These are phyloP conservation scores for Spatulosminthurus flaviceps DNA, from an alignment of 2,888 invertebrate species.

Conservation along the genomic window DNA sequence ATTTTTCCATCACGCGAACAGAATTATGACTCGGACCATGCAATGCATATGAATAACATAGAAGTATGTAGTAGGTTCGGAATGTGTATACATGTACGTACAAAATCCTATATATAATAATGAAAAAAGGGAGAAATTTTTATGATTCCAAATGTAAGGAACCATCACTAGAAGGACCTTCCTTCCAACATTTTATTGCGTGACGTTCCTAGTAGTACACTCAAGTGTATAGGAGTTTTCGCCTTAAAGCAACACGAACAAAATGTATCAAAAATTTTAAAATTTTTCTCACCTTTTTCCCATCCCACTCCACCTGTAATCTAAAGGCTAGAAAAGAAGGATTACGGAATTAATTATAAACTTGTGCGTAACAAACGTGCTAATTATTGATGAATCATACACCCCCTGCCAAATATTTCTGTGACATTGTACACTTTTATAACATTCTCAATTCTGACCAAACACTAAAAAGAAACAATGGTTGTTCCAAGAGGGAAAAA, in stretches of 20 bases:
- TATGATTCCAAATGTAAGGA: background rate
- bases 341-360: background rate
- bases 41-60: no score
- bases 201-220: background rate
- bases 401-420: background rate
- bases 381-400: constrained; percentile 10
- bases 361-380: constrained; percentile 8
- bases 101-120: background rate
- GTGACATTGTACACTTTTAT: constrained; percentile 7
- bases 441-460: background rate
- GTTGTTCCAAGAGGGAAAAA: background rate
- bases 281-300: background rate
- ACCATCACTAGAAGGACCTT: background rate
- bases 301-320: background rate
- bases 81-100: background rate
- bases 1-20: background rate
- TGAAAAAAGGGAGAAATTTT: background rate
- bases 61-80: background rate
- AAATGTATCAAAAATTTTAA: constrained; percentile 10
- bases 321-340: background rate
- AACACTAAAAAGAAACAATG: background rate
- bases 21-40: background rate
- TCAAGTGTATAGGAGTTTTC: background rate
- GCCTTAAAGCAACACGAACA: background rate
- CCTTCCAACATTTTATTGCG: background rate